Base-by-base conservation (phyloP, 2,113 vertebrate genomes). In the Syngnathus scovelli region DNA sequence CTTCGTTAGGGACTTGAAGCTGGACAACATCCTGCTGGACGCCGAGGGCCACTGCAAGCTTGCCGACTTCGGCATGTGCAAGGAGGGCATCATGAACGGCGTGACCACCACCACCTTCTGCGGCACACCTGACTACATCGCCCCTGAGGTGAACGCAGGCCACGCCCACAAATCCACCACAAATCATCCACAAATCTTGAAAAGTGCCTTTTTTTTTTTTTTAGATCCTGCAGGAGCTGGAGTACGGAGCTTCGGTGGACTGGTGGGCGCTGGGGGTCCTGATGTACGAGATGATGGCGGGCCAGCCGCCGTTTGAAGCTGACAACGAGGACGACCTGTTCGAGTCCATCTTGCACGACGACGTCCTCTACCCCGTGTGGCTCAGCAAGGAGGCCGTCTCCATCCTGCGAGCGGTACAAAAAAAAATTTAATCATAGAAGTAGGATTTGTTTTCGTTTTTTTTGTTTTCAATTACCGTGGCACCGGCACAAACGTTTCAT, bases 201-300 rank as follows among this genome's bases (percentile, higher is more conserved):
- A 16, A 16, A 33, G 2, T 58, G 27, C 1, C 6, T 37, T 15
- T 36, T 48, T 13, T 15, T 44, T 44, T 44, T 15, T 44, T 15
- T 16, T 6, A 99, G 96, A 99, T 99, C 82, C 91, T 99, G 46
- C 96, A 99, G 86, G 96, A 99, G 87, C 85, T 98, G 84, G 96
- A 99, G 84, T 99, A 99, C 0, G 96, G 96, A 7, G 94, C 96
- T 0, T 99, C 96, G 0, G 96, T 99, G 86, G 96, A 98, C 87
- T 98, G 96, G 96, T 99, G 96, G 96, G 96, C 96, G 16, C 87
- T 99, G 64, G 96, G 96, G 6, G 96, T 99, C 76, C 93, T 99
- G 72, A 99, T 99, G 96, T 99, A 99, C 0, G 96, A 99, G 90
- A 99, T 99, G 96, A 98, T 99, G 96, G 96, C 96, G 1, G 96